Evolutionary conservation across 2,888 invertebrate species (phyloP).

Genomic region (Eristalis pertinax): DNA sequence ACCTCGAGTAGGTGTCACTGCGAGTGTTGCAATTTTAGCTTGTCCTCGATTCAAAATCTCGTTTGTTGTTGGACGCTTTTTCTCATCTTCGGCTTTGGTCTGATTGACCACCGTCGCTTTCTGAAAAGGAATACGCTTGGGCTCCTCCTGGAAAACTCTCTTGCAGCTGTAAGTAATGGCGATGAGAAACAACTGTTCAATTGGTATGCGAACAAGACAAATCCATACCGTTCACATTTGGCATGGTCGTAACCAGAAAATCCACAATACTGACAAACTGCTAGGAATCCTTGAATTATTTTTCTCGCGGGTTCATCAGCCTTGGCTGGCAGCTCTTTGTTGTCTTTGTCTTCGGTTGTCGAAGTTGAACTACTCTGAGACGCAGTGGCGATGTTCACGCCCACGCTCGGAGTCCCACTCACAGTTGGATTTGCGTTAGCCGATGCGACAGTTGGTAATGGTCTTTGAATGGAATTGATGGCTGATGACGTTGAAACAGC

Average conservation of each 20-base stretch:
- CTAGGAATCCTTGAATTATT: slow-evolving; percentile 87
- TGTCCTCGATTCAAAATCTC: slow-evolving; percentile 71
- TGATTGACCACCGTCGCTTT: slow-evolving; percentile 69
- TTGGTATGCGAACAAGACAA: neutral
- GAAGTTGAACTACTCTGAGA: neutral
- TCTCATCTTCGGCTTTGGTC: slow-evolving; percentile 75
- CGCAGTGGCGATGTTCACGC: neutral
- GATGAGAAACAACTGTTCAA: slow-evolving; percentile 3
- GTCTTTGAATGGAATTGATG: slow-evolving; percentile 32
- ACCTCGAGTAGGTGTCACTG: slow-evolving; percentile 74
- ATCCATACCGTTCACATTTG: slow-evolving; percentile 86
- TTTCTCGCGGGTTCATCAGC: slow-evolving; percentile 84
- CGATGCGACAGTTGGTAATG: slow-evolving; percentile 75
- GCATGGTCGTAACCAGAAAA: slow-evolving; percentile 90
- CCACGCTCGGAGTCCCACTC: neutral
- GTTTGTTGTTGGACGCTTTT: slow-evolving; percentile 60
- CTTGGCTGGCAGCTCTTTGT: slow-evolving; percentile 21
- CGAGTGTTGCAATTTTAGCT: slow-evolving; percentile 39
- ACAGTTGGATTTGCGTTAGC: slow-evolving; percentile 19
- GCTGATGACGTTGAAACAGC: slow-evolving; percentile 37
- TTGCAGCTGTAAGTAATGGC: slow-evolving; percentile 83
- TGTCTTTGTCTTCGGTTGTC: slow-evolving; percentile 21
- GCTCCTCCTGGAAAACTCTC: slow-evolving; percentile 87
- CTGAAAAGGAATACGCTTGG: slow-evolving; percentile 82
- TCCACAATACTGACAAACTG: slow-evolving; percentile 91